phyloP scores from a whole-genome alignment of 2,888 invertebrate genomes.

The Drosophila nr. perissopoda region DNA sequence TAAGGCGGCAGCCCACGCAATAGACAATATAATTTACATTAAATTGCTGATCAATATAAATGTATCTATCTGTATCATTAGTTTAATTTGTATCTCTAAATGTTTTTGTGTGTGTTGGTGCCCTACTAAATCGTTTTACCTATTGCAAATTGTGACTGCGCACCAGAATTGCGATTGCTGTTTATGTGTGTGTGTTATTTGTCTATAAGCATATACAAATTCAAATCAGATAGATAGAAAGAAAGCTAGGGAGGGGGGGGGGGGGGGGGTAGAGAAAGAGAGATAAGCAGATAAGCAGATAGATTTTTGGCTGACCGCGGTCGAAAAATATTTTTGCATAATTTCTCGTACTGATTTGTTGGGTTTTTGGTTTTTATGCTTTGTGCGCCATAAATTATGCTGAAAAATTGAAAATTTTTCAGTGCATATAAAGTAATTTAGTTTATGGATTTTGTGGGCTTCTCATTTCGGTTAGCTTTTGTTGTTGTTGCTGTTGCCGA shows the following conservation, averaged over 20 bases:
- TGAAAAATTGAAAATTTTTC: constrained; percentile 61
- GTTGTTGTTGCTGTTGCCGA: constrained; percentile 20
- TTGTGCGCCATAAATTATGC: constrained; percentile 75
- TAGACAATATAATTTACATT: constrained; percentile 78
- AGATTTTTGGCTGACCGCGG: constrained; percentile 60
- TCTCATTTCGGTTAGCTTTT: constrained; percentile 29
- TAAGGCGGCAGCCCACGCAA: constrained; percentile 37
- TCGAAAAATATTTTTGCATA: constrained; percentile 74
- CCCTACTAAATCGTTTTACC: constrained; percentile 66
- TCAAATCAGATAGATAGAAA: not conserved
- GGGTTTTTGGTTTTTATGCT: constrained; percentile 73
- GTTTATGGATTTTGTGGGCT: constrained; percentile 54
- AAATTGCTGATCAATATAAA: constrained; percentile 80
- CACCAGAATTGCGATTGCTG: constrained; percentile 18
- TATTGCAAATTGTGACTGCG: constrained; percentile 45
- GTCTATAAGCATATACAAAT: constrained; percentile 5
- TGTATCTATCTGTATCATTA: constrained; percentile 73
- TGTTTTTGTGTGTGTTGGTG: constrained; percentile 15
- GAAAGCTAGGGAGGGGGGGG: not conserved
- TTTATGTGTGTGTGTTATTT: constrained; percentile 4
- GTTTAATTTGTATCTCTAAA: constrained; percentile 70
- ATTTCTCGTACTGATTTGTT: constrained; percentile 73
- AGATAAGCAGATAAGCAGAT: constrained; percentile 25
- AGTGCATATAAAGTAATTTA: constrained; percentile 70
- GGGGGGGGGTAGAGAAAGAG: not conserved